phyloP scores from a whole-genome alignment of 2,888 invertebrate genomes.

The Limnephilus rhombicus region DNA sequence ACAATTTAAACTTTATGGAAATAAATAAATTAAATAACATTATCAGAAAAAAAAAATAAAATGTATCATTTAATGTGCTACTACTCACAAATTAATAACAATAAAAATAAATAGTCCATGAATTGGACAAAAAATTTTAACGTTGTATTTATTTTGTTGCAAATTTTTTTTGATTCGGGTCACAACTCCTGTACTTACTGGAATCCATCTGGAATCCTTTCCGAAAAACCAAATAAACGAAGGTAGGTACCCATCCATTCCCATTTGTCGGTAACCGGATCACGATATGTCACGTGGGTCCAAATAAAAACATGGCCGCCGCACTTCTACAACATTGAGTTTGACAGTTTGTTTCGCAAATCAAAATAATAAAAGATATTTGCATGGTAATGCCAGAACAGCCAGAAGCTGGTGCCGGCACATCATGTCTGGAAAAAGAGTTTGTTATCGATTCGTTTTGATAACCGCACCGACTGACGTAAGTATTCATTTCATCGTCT shows the following conservation, averaged over 20 bases:
- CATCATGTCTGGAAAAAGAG: constrained; percentile 11
- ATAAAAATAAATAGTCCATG: neutral
- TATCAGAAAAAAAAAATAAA: neutral
- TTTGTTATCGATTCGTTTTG: constrained; percentile 19
- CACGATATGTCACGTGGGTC: constrained; percentile 47
- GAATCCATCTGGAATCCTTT: neutral
- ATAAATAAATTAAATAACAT: neutral
- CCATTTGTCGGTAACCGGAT: constrained; percentile 12
- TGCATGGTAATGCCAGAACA: constrained; percentile 2
- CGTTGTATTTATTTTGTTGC: too few relatives aligned
- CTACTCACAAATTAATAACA: neutral
- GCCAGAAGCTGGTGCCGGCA: neutral
- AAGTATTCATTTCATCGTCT: neutral
- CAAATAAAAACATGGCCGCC: constrained; percentile 53
- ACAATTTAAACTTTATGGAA: too few relatives aligned
- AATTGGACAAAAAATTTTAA: neutral
- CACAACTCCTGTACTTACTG: too few relatives aligned
- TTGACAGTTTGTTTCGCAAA: constrained; percentile 54
- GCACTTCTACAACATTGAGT: constrained; percentile 13
- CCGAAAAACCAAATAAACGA: neutral
- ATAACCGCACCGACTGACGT: constrained; percentile 13
- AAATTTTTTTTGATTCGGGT: neutral
- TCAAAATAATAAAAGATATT: constrained; percentile 48
- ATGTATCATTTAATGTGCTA: neutral
- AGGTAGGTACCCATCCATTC: neutral